phyloP scores from a whole-genome alignment of 2,113 vertebrate genomes.

The Dissostichus mawsoni region DNA sequence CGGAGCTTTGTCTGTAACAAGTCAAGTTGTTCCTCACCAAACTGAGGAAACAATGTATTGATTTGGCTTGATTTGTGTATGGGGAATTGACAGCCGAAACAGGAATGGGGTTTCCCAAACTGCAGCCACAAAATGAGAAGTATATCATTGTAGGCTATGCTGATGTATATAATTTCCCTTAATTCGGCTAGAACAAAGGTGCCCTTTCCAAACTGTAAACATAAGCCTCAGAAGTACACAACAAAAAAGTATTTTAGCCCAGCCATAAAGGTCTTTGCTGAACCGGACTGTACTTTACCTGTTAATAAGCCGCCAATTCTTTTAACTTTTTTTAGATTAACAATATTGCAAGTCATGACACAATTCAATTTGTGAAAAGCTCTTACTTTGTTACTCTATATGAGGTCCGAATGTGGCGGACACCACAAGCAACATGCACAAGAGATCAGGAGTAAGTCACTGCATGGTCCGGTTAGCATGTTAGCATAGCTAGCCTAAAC shows the following conservation, averaged over 20 bases:
- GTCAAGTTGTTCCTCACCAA: neutral
- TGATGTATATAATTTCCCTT: neutral
- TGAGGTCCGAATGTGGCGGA: neutral
- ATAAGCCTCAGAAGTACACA: neutral
- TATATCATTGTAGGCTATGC: neutral
- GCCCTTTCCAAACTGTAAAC: neutral
- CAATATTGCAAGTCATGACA: slow-evolving; percentile 17
- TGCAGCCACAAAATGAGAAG: neutral
- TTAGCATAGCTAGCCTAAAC: slow-evolving; percentile 4
- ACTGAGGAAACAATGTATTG: neutral
- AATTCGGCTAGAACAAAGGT: neutral
- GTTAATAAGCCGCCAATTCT: neutral
- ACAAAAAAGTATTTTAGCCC: no score
- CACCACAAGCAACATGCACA: neutral
- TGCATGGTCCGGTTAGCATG: slow-evolving; percentile 8
- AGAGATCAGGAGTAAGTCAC: neutral
- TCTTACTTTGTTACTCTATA: no score
- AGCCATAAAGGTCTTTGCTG: no score
- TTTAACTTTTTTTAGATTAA: slow-evolving; percentile 43
- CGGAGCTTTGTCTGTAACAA: neutral
- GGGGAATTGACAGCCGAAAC: neutral
- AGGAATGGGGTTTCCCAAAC: neutral
- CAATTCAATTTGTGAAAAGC: neutral
- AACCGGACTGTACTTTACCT: neutral
- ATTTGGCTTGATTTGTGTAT: neutral